Evolutionary conservation across 2,888 invertebrate genomes (phyloP).

Genomic region (Fissipunctia ypsillon): DNA sequence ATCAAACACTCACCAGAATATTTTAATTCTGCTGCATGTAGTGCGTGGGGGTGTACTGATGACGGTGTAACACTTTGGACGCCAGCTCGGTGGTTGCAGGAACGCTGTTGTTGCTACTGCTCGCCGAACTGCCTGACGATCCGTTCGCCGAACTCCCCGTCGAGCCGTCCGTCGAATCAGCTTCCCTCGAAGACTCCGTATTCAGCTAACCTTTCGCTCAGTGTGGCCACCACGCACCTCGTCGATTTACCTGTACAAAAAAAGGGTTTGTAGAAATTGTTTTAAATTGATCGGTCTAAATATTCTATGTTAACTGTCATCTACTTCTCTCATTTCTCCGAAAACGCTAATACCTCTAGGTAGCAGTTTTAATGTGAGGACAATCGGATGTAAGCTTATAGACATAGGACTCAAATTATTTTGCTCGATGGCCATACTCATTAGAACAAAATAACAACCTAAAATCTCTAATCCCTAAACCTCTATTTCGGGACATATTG

Average conservation of each 20-base stretch:
- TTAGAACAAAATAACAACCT: not conserved
- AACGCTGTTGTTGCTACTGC: constrained; percentile 12
- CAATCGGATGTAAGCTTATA: no score
- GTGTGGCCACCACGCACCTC: constrained; percentile 24
- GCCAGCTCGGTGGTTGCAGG: constrained; percentile 9
- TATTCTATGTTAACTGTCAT: not conserved
- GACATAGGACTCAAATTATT: not conserved
- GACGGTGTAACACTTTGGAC: constrained; percentile 27
- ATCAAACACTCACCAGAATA: constrained; percentile 30
- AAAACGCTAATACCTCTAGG: no score
- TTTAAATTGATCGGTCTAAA: not conserved
- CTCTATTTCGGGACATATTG: not conserved
- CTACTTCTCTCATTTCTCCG: no score
- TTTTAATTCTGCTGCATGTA: not conserved
- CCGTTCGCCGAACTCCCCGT: constrained; percentile 20
- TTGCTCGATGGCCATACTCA: not conserved
- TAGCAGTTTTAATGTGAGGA: no score
- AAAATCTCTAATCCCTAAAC: not conserved
- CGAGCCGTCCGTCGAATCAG: constrained; percentile 20
- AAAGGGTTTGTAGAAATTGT: not conserved
- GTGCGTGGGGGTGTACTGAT: constrained; percentile 16
- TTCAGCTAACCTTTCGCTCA: constrained; percentile 16
- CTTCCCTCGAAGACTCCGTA: constrained; percentile 6
- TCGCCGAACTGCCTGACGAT: constrained; percentile 32
- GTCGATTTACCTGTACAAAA: constrained; percentile 16